A percentile compares a stretch with the other conserved stretches of the same genome.
Evolutionary conservation across 2,113 vertebrate species (phyloP).

Genomic region (Sterrhoptilus dennistouni): DNA sequence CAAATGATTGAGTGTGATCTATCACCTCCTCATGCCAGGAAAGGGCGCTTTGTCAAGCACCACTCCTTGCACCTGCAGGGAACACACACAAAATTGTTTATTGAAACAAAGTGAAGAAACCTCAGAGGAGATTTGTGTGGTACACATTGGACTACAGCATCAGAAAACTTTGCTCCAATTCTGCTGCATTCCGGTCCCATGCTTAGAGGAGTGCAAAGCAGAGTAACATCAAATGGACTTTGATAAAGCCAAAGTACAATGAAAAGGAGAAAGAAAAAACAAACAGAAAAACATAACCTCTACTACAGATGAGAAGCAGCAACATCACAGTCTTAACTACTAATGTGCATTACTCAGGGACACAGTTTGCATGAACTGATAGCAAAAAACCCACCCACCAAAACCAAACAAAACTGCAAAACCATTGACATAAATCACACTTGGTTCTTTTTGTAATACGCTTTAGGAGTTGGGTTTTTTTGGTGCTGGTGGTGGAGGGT

Average conservation of each 20-base stretch:
- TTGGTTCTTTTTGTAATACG: not conserved
- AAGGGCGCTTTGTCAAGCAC: not conserved
- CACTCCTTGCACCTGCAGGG: not conserved
- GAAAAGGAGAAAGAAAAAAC: not conserved
- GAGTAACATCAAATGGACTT: fast-evolving
- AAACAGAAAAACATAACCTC: not conserved
- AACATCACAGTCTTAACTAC: not conserved
- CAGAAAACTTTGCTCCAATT: not conserved
- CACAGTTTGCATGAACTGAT: not conserved
- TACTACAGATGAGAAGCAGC: not conserved
- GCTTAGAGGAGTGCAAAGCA: not conserved
- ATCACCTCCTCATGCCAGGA: not conserved
- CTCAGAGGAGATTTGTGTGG: not conserved
- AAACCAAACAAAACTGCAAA: not conserved
- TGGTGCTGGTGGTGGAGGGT: not conserved
- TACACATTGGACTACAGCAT: too few relatives aligned
- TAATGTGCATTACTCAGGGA: fast-evolving
- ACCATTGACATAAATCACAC: not conserved
- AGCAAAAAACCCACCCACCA: not conserved
- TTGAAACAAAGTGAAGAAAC: not conserved
- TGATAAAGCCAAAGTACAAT: not conserved
- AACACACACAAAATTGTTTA: not conserved
- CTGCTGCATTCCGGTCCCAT: fast-evolving
- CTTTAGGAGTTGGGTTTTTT: not conserved
- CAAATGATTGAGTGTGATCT: not conserved